Percentiles rank a stretch among this genome's conserved stretches.
Conservation (phyloP, 2,888 invertebrate genomes). For the Branchipolynoe longqiensis region DNA sequence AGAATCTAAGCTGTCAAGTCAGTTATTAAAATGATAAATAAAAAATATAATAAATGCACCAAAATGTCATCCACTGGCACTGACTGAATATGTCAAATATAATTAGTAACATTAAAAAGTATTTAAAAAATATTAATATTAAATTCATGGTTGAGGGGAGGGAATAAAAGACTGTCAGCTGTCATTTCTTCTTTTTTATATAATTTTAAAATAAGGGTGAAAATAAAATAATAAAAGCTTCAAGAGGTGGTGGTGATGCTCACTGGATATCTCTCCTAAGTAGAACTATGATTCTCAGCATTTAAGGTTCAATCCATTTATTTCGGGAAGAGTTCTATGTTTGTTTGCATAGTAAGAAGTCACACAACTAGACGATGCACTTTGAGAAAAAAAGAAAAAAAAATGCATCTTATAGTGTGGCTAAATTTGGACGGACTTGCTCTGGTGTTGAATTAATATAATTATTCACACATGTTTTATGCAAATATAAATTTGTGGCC, state of each 20-base stretch:
- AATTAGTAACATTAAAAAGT: conserved; percentile 47
- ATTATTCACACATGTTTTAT: too few relatives aligned
- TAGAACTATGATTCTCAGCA: conserved; percentile 22
- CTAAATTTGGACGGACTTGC: conserved; percentile 17
- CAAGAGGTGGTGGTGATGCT: conserved; percentile 21
- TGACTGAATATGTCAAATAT: too few relatives aligned
- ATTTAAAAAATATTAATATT: not conserved
- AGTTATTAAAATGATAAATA: too few relatives aligned
- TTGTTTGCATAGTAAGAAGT: conserved; percentile 33
- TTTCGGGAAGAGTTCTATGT: conserved; percentile 45
- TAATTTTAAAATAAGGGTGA: too few relatives aligned
- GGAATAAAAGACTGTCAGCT: not conserved
- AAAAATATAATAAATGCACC: too few relatives aligned
- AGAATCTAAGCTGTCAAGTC: too few relatives aligned
- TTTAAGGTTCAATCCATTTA: conserved; percentile 52
- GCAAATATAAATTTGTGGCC: too few relatives aligned
- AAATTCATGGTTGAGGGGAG: not conserved
- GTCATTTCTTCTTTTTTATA: not conserved
- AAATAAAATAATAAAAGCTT: not conserved
- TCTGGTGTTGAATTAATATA: not conserved
- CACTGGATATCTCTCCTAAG: conserved; percentile 14
- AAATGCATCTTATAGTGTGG: conserved; percentile 9
- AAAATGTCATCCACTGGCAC: conserved; percentile 30
- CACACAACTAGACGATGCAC: conserved; percentile 49
- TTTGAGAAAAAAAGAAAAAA: conserved; percentile 3